Percentiles rank a stretch among this genome's conserved stretches.
Evolutionary conservation across 2,888 invertebrate genomes (phyloP).

Genomic region (Agrotis segetum): DNA sequence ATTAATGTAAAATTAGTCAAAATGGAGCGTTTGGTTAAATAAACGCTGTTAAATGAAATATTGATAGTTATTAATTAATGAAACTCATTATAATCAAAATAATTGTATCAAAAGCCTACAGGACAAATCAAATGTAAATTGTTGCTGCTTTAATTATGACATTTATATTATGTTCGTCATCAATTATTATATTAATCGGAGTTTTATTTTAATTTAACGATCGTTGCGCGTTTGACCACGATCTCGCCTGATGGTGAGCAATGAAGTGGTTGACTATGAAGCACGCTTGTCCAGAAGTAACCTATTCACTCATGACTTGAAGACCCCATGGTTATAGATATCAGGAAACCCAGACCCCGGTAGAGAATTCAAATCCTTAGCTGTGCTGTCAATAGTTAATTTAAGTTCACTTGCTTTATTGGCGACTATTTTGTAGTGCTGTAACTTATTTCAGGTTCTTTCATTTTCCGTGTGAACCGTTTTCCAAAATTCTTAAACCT

Average conservation of each 20-base stretch:
- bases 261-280: too few relatives aligned
- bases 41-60: conserved; percentile 2
- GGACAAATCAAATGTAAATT: conserved; percentile 2
- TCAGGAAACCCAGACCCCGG: too few relatives aligned
- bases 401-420: not conserved
- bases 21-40: not conserved
- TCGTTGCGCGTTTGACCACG: too few relatives aligned
- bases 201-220: not conserved
- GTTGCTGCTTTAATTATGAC: not conserved
- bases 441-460: not conserved
- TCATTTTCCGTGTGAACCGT: too few relatives aligned
- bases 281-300: too few relatives aligned
- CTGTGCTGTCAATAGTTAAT: too few relatives aligned
- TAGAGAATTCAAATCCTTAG: too few relatives aligned
- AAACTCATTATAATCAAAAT: not conserved
- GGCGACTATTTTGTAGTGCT: not conserved
- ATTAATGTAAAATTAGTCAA: not conserved
- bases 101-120: not conserved
- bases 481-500: not conserved
- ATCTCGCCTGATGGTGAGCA: too few relatives aligned
- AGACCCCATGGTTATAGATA: too few relatives aligned
- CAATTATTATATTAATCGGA: not conserved
- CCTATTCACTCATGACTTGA: too few relatives aligned
- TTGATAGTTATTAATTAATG: conserved; percentile 16
- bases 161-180: not conserved